phyloP scores from a whole-genome alignment of 2,113 vertebrate genomes.

The Phaethornis superciliosus region DNA sequence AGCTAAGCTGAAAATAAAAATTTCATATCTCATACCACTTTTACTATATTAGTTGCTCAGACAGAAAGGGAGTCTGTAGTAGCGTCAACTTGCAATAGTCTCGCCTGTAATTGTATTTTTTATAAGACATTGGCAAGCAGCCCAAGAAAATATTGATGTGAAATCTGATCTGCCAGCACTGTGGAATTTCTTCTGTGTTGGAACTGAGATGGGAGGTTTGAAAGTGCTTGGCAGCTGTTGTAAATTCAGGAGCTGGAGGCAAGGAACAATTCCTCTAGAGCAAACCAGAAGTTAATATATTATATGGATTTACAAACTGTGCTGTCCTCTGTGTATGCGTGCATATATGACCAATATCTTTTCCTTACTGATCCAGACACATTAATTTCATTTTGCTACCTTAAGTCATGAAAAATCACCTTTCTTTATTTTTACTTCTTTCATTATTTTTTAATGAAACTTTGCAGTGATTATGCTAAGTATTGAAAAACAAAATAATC shows the following conservation, averaged over 20 bases:
- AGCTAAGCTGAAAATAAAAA: constrained; percentile 56
- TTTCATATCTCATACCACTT: constrained; percentile 61
- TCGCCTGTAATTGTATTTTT: constrained; percentile 75
- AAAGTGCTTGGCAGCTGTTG: constrained; percentile 73
- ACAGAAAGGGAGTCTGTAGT: constrained; percentile 58
- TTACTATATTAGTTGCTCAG: constrained; percentile 70
- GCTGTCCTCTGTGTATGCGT: not conserved
- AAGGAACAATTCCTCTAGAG: constrained; percentile 64
- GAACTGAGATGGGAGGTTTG: constrained; percentile 60
- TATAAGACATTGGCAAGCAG: constrained; percentile 72
- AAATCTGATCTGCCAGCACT: constrained; percentile 70
- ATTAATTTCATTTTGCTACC: not conserved
- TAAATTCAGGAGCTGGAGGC: constrained; percentile 76
- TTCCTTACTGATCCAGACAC: not conserved
- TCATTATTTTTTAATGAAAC: not conserved
- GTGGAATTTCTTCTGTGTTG: constrained; percentile 71
- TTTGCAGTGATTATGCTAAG: not conserved
- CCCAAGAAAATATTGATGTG: constrained; percentile 76
- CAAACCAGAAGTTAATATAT: constrained; percentile 60
- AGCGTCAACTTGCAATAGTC: constrained; percentile 71
- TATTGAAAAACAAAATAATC: not conserved
- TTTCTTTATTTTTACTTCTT: not conserved
- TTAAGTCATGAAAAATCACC: not conserved
- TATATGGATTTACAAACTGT: constrained; percentile 34
- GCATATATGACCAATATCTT: not conserved